Conservation (phyloP, 92 coral and sea anemone species). For the Siderastrea siderea region DNA sequence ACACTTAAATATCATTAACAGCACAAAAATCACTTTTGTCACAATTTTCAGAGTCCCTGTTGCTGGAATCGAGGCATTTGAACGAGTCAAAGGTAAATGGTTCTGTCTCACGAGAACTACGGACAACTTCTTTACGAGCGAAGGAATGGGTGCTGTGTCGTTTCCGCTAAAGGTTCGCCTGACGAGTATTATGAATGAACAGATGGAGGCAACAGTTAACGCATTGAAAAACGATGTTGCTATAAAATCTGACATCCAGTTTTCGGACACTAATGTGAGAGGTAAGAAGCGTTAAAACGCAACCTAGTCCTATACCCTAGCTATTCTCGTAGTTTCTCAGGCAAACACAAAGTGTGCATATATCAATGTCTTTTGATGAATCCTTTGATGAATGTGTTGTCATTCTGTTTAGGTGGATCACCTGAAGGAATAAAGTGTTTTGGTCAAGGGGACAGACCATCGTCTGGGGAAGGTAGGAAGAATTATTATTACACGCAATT, state of each 20-base stretch:
- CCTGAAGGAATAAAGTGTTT: constrained; percentile 78
- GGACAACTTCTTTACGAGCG: constrained; percentile 75
- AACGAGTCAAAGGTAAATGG: constrained; percentile 76
- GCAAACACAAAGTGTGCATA: no score
- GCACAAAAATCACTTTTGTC: no score
- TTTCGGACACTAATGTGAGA: constrained; percentile 66
- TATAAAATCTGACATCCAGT: constrained; percentile 75
- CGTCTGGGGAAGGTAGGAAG: constrained; percentile 18
- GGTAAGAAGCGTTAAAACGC: constrained; percentile 31
- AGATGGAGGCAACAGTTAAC: constrained; percentile 67
- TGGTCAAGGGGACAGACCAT: constrained; percentile 80
- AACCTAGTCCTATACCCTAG: no score
- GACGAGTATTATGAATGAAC: constrained; percentile 82
- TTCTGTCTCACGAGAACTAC: constrained; percentile 75
- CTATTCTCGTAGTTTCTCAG: no score
- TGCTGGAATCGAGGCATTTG: constrained; percentile 81
- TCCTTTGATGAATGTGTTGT: not conserved
- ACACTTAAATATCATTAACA: no score
- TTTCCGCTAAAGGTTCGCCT: constrained; percentile 82
- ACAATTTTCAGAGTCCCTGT: constrained; percentile 72
- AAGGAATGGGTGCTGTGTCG: constrained; percentile 76
- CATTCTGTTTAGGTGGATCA: constrained; percentile 64
- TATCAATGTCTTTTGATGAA: no score
- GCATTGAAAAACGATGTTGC: constrained; percentile 75
- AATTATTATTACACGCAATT: not conserved